Evolutionary conservation across 64 coral and sea anemone species (phyloP).

Genomic region (Montipora cactus): DNA sequence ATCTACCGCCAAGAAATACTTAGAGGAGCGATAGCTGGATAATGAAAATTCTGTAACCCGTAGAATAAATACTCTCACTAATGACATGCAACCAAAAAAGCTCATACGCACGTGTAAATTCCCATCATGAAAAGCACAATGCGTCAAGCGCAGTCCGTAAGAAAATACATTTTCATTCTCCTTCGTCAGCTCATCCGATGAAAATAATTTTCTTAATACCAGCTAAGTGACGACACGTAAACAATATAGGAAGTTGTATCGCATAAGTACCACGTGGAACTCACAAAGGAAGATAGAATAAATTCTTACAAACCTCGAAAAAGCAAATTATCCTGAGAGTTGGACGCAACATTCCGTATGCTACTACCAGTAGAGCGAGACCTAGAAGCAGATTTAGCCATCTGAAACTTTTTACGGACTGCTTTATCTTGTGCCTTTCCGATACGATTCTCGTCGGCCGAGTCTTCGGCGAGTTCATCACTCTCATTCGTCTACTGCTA

Average conservation of each 20-base stretch:
- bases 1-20: conserved; percentile 19
- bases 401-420: neutral
- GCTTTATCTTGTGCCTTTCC: conserved; percentile 51
- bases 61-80: too few relatives aligned
- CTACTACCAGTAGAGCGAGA: neutral
- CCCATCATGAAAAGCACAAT: conserved; percentile 10
- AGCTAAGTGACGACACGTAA: neutral
- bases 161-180: conserved; percentile 19
- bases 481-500: conserved; percentile 45
- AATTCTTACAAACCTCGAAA: conserved; percentile 63
- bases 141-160: conserved; percentile 1
- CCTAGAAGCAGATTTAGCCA: neutral
- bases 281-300: conserved; percentile 45
- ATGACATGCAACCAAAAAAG: too few relatives aligned
- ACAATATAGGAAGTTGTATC: conserved; percentile 50
- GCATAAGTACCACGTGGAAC: conserved; percentile 46
- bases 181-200: neutral
- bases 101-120: conserved; percentile 13
- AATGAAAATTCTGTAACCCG: neutral
- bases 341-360: neutral
- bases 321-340: conserved; percentile 39
- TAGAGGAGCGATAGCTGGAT: neutral
- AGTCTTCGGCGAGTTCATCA: conserved; percentile 49
- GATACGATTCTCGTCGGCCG: conserved; percentile 32
- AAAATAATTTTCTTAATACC: neutral